Evolutionary conservation across 2,113 vertebrate genomes (phyloP).

Genomic region (Urocolius indicus): DNA sequence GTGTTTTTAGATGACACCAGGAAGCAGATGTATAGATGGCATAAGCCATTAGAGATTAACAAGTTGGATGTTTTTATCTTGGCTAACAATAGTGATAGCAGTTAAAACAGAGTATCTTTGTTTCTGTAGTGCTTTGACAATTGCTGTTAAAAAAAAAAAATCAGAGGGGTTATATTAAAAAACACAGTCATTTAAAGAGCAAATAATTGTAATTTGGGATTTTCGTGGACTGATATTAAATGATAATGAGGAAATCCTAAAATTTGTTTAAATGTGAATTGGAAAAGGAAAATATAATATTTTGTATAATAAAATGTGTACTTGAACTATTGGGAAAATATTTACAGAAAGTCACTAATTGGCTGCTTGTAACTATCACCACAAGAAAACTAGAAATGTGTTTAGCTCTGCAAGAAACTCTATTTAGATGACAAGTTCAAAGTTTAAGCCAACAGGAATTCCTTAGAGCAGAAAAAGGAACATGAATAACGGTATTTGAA

Average conservation of each 20-base stretch:
- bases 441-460: conserved; percentile 23
- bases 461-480: neutral
- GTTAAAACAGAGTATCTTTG: neutral
- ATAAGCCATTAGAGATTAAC: neutral
- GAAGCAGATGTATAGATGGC: neutral
- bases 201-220: neutral
- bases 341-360: neutral
- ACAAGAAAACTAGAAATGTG: neutral
- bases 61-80: neutral
- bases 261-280: neutral
- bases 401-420: neutral
- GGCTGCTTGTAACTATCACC: neutral
- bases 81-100: neutral
- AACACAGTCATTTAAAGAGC: neutral
- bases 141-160: neutral
- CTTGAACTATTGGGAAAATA: neutral
- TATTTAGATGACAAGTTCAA: conserved; percentile 15
- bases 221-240: neutral
- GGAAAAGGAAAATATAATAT: neutral
- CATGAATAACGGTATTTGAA: neutral
- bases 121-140: neutral
- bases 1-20: neutral
- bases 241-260: neutral
- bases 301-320: neutral
- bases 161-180: neutral